Percentiles rank a stretch among this genome's conserved stretches.
These are phyloP conservation scores for Pterocles burchelli DNA, from an alignment of 2,113 vertebrate genomes.

Conservation along the genomic window DNA sequence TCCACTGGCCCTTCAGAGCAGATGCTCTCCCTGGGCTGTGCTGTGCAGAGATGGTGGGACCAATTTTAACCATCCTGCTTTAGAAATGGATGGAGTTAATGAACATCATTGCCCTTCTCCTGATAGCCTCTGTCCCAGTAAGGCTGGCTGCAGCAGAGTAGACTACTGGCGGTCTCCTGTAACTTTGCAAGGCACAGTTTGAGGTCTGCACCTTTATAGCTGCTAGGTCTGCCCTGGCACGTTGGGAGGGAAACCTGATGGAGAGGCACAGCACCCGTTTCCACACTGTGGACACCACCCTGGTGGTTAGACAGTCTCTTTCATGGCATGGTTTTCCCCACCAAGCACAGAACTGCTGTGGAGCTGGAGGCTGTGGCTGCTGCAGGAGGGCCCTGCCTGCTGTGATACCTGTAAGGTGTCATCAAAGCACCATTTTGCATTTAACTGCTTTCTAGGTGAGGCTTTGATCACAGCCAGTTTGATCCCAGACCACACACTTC, in stretches of 20 bases:
- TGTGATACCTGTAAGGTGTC: background rate
- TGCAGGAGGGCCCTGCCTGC: background rate
- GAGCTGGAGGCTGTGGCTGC: background rate
- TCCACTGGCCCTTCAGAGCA: background rate
- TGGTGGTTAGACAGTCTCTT: background rate
- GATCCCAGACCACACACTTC: background rate
- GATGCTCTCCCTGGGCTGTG: background rate
- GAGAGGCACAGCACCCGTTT: background rate
- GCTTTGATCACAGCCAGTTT: slow-evolving; percentile 18
- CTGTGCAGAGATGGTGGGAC: background rate
- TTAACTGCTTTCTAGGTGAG: background rate
- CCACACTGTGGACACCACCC: background rate
- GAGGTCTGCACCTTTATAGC: background rate
- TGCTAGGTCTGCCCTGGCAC: background rate
- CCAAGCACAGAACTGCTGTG: accelerated
- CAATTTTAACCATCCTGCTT: background rate
- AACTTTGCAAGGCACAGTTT: background rate
- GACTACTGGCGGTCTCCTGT: background rate
- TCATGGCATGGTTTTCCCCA: background rate
- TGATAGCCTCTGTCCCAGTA: background rate
- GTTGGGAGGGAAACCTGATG: accelerated
- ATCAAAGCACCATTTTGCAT: background rate
- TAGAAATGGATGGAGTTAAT: background rate
- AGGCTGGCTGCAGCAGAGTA: background rate
- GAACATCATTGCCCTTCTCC: background rate